Evolutionary conservation across 1,140 invertebrate species (phyloP), one percentile per base, ranked within the genome.

Genomic region (Sinonovacula constricta): DNA sequence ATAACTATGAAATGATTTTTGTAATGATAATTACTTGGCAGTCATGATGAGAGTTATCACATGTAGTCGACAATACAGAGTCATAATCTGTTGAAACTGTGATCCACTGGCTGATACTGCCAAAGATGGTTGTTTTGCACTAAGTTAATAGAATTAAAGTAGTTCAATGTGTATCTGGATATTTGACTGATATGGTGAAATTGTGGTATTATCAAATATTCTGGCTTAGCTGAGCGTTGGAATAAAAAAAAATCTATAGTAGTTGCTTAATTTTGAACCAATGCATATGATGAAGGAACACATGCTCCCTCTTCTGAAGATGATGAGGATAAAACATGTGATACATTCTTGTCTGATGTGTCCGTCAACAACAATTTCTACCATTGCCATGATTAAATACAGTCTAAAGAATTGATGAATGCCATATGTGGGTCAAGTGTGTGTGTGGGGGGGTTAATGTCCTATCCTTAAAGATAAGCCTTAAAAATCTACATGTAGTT

Each of bases 241-340:
- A 45, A 45, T 10, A 45, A 45, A 45, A 18, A 45, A 18, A 18
- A 10, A 7, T 18, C 39, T 45, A 10, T 10, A 10, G 39, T 10
- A 45, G 7, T 18, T 10, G 39, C 18, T 18, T 10, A 45, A 45
- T 18, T 45, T 45, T 45, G 39, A 45, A 10, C 39, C 7, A 10
- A 7, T 45, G 39, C 39, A 7, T 57, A 70, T 70, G 68, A 70
- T 36, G 67, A 70, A 24, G 49, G 36, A 56, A 22, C 53, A 54
- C 67, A 70, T 57, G 67, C 67, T 70, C 53, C 67, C 67, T 70
- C 67, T 15, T 70, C 67, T 70, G 54, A 70, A 24, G 31, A 33
- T 57, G 24, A 31, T 57, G 51, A 57, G 26, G 26, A 22, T 7
- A 57, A 24, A 57, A 22, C 10, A 57, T 28, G 26, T 57, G 54